Evolutionary conservation across 2,113 vertebrate species (phyloP), one percentile per base, ranked within the genome.

Genomic region (Varanus salvator): DNA sequence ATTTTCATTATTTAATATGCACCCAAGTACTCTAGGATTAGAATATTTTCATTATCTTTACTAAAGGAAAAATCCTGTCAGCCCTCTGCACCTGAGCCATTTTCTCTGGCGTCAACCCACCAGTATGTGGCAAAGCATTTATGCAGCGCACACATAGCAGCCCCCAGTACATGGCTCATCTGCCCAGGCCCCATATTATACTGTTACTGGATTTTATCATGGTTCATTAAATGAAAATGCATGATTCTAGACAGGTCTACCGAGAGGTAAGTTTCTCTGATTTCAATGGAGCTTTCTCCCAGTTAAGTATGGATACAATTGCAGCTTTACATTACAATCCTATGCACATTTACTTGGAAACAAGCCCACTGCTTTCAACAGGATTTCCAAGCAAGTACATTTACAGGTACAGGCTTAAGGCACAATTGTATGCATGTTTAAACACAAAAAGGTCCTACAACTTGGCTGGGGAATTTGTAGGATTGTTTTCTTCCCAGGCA

Each of bases 41-140:
- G 87, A 90, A 82, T 54, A 82, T 85, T 90, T 90, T 84, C 75
- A 89, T 66, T 66, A 3, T 83, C 50, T 50, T 71, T 9, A 9
- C 25, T 27, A 21, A 76, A 84, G 19, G 44, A 64, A 84, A 44
- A 64, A 64, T 25, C 27, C 7, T 66, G 34, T 48, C 48, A 54
- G 52, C 8, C 19, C 76, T 76, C 66, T 66, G 15, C 8, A 44
- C 15, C 57, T 6, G 27, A 89, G 52, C 34, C 19, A 52, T 50
- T 84, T 38, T 8, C 29, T 14, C 38, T 27, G 76, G 84, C 52
- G 38, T 57, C 82, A 78, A 68, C 31, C 4, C 6, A 60, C 0
- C 74, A 50, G 60, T 4, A 54, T 15, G 19, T 54, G n/a, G 14
- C 44, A 85, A 83, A 80, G 31, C 75, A 54, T 2, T 44, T 72